Percentiles rank a stretch among this genome's conserved stretches.
These are phyloP conservation scores for Philotrypesis tridentata DNA, from an alignment of 1,140 invertebrate genomes.

Conservation along the genomic window DNA sequence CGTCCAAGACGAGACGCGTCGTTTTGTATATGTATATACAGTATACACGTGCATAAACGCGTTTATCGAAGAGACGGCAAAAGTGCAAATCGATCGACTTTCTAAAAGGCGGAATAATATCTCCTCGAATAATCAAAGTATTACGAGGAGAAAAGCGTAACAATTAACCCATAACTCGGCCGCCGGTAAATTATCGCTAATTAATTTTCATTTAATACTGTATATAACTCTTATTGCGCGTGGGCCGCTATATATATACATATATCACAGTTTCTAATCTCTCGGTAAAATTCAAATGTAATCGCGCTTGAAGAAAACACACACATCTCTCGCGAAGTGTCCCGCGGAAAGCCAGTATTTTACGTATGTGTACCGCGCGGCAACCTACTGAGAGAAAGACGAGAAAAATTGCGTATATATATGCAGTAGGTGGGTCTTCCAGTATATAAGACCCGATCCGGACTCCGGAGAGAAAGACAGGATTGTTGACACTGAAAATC, in stretches of 20 bases:
- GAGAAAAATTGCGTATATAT: neutral
- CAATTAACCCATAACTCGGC: neutral
- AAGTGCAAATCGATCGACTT: neutral
- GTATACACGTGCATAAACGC: too few species aligned
- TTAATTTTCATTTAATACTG: neutral
- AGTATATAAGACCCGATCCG: neutral
- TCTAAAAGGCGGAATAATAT: neutral
- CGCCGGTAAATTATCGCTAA: conserved; percentile 8
- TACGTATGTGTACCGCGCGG: neutral
- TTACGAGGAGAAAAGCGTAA: neutral
- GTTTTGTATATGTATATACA: too few species aligned
- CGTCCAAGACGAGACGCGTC: too few species aligned
- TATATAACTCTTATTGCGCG: neutral
- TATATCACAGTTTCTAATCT: conserved; percentile 10
- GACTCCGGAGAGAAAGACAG: neutral
- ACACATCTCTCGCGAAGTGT: too few species aligned
- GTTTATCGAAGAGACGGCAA: neutral
- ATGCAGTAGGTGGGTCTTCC: neutral
- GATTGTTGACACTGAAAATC: conserved; percentile 45
- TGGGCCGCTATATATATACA: neutral
- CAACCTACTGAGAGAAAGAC: neutral
- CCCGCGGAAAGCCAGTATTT: neutral
- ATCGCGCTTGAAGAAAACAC: neutral
- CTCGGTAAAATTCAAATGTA: neutral
- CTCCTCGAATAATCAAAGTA: neutral